phyloP scores from a whole-genome alignment of 2,888 invertebrate genomes.

The Spisula solida region DNA sequence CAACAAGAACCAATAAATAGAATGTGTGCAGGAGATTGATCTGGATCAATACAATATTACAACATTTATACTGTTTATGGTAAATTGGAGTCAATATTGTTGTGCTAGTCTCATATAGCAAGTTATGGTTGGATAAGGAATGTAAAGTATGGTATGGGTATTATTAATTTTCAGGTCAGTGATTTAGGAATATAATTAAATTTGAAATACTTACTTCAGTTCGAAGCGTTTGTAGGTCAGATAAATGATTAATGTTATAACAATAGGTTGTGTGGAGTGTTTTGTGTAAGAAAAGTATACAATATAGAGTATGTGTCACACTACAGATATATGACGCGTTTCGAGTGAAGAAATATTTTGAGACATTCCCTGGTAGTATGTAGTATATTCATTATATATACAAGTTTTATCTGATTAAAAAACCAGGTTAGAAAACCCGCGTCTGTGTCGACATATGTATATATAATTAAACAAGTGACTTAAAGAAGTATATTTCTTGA shows the following conservation, averaged over 20 bases:
- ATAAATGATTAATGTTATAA: background rate
- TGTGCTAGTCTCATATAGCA: background rate
- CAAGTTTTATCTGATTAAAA: constrained; percentile 1
- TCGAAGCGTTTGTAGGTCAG: background rate
- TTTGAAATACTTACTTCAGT: background rate
- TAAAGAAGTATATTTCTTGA: background rate
- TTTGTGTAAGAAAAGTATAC: constrained; percentile 3
- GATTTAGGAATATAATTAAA: constrained; percentile 9
- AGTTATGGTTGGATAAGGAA: background rate
- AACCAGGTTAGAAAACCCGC: constrained; percentile 21
- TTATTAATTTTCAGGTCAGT: constrained; percentile 18
- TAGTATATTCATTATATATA: constrained; percentile 21
- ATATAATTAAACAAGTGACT: background rate
- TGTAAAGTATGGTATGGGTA: background rate
- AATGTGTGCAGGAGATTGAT: background rate
- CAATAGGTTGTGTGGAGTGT: background rate
- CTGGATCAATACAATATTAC: background rate
- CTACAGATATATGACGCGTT: background rate
- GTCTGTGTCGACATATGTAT: background rate
- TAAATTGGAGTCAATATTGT: background rate
- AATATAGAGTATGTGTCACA: background rate
- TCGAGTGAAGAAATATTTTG: constrained; percentile 6
- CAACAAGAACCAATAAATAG: background rate
- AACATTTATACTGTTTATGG: too few relatives aligned
- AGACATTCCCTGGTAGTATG: background rate